These are phyloP conservation scores for Chamaedrilus cognettii DNA, from an alignment of 2,888 invertebrate species.

Conservation along the genomic window DNA sequence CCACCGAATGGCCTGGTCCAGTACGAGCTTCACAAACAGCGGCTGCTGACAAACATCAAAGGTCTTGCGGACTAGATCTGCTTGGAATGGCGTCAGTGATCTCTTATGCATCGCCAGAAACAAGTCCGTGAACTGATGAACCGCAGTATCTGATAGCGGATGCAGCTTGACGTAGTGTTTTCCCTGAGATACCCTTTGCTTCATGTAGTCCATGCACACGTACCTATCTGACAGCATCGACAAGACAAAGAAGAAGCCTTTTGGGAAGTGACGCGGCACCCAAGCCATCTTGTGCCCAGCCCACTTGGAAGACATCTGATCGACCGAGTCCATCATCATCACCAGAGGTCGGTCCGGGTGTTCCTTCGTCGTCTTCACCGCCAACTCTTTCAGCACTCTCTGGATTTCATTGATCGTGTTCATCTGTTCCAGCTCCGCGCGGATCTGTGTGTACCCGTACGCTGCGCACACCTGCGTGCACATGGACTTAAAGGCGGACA, in stretches of 20 bases:
- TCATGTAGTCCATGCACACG: constrained; percentile 20
- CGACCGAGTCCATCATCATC: constrained; percentile 38
- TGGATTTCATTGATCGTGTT: constrained; percentile 24
- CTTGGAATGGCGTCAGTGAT: constrained; percentile 28
- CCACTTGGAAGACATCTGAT: constrained; percentile 30
- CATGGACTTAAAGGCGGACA: constrained; percentile 35
- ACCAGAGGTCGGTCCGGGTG: constrained; percentile 18
- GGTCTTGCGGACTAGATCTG: constrained; percentile 21
- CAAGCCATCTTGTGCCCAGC: constrained; percentile 33
- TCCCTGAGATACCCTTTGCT: constrained; percentile 4
- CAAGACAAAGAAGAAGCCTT: constrained; percentile 30
- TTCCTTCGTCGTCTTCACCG: constrained; percentile 9
- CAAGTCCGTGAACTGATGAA: constrained; percentile 26
- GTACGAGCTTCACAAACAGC: constrained; percentile 39
- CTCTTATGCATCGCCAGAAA: constrained; percentile 20
- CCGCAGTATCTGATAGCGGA: constrained; percentile 24
- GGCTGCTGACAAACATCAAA: constrained; percentile 32
- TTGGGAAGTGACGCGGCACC: constrained; percentile 33
- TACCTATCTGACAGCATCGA: constrained; percentile 29
- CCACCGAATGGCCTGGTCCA: constrained; percentile 37
- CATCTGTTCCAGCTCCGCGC: constrained; percentile 9
- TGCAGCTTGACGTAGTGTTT: constrained; percentile 24
- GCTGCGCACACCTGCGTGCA: constrained; percentile 36
- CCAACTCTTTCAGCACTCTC: constrained; percentile 17
- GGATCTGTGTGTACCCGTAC: constrained; percentile 6